Percentiles rank a stretch among this genome's conserved stretches.
phyloP scores from a whole-genome alignment of 2,888 invertebrate species.

The Trichacis sp. region DNA sequence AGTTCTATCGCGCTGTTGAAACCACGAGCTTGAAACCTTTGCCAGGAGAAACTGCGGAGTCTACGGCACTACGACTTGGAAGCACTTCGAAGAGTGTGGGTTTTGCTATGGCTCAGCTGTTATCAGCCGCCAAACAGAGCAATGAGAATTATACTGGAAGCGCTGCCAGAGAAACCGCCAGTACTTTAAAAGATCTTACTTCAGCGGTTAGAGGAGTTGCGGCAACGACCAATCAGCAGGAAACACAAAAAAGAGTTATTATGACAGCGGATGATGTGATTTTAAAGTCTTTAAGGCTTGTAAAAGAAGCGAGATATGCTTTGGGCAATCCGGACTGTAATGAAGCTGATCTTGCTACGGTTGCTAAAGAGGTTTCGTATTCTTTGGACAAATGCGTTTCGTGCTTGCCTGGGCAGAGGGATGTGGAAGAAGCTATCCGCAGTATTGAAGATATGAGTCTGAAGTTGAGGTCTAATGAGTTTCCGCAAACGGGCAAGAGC shows the following conservation, averaged over 20 bases:
- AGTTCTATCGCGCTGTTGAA: constrained; percentile 82
- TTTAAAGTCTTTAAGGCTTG: constrained; percentile 80
- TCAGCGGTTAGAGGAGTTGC: constrained; percentile 83
- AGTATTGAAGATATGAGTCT: constrained; percentile 84
- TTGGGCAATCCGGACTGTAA: constrained; percentile 76
- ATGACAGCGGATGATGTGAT: constrained; percentile 84
- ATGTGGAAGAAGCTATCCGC: constrained; percentile 90
- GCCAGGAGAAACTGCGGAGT: constrained; percentile 84
- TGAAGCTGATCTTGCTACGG: constrained; percentile 75
- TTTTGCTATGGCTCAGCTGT: constrained; percentile 85
- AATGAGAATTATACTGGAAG: constrained; percentile 85
- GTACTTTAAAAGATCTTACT: constrained; percentile 80
- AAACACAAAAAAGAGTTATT: constrained; percentile 74
- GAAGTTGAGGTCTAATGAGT: constrained; percentile 79
- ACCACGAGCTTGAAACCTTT: constrained; percentile 81
- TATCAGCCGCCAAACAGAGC: constrained; percentile 86
- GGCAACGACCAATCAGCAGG: constrained; percentile 76
- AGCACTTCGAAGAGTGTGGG: constrained; percentile 82
- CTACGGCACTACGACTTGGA: constrained; percentile 73
- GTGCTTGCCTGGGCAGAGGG: constrained; percentile 92
- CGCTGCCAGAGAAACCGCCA: constrained; percentile 85
- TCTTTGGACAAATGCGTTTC: constrained; percentile 79
- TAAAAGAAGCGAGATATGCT: constrained; percentile 86
- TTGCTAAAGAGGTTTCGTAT: constrained; percentile 79
- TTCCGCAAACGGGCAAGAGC: constrained; percentile 80